Evolutionary conservation across 2,113 vertebrate species (phyloP).

Genomic region (Cervus canadensis): DNA sequence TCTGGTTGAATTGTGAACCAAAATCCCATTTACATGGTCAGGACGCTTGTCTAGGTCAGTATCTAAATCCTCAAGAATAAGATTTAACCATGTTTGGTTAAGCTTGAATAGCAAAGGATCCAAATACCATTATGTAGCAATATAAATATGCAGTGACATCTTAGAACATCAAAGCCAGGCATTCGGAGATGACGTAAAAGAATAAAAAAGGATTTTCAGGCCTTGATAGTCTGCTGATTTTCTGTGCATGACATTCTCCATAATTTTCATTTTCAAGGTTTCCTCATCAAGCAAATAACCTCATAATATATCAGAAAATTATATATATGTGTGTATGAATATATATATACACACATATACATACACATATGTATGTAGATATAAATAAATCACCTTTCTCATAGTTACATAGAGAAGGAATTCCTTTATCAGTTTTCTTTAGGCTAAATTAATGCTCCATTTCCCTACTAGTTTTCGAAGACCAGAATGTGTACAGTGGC

Average conservation of each 20-base stretch:
- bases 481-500: background rate
- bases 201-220: constrained; percentile 24
- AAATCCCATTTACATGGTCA: background rate
- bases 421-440: background rate
- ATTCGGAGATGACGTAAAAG: background rate
- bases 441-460: background rate
- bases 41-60: background rate
- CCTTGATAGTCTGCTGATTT: background rate
- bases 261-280: background rate
- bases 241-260: background rate
- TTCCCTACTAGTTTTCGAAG: background rate
- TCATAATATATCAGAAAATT: background rate
- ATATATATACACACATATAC: background rate
- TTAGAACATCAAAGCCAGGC: constrained; percentile 38
- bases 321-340: background rate
- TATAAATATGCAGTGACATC: background rate
- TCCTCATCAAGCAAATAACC: background rate
- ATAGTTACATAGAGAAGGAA: background rate
- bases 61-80: constrained; percentile 51
- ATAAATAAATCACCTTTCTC: background rate
- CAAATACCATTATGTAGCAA: constrained; percentile 5
- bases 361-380: background rate
- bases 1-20: background rate
- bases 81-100: constrained; percentile 58
- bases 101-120: constrained; percentile 3